Percentiles rank a stretch among this genome's conserved stretches.
Evolutionary conservation across 1,140 invertebrate genomes (phyloP).

Genomic region (Eriosoma lanigerum): DNA sequence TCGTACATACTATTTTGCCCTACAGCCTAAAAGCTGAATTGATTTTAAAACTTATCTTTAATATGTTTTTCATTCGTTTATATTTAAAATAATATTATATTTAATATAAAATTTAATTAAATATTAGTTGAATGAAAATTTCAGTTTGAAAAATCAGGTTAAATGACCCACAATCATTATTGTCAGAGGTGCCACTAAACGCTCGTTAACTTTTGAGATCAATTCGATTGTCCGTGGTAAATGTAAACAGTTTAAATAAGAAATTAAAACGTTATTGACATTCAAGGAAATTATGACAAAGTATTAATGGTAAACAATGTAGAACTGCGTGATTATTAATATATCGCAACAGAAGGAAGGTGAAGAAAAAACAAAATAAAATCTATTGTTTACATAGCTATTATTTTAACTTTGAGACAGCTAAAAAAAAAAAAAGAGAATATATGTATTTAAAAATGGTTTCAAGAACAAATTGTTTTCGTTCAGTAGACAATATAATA

Average conservation of each 20-base stretch:
- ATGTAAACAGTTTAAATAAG: background rate
- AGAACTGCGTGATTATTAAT: background rate
- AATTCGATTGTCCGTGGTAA: background rate
- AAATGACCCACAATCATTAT: background rate
- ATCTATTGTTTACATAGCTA: background rate
- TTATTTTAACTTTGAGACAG: background rate
- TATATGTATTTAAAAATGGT: background rate
- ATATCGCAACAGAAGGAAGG: background rate
- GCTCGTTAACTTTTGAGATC: constrained; percentile 26
- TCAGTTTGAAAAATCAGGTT: constrained; percentile 37
- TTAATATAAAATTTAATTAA: background rate
- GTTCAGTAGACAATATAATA: too few species aligned
- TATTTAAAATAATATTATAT: background rate
- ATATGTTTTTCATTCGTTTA: background rate
- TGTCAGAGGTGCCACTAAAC: background rate
- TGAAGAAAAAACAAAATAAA: constrained; percentile 5
- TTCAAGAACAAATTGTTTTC: background rate
- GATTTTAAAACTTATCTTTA: background rate
- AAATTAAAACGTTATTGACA: background rate
- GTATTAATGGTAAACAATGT: background rate
- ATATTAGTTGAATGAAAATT: background rate
- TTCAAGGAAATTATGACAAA: background rate
- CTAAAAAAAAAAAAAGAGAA: background rate
- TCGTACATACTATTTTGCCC: background rate
- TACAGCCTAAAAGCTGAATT: background rate